Base-by-base conservation (phyloP, 2,888 invertebrate species). In the Tyria jacobaeae region DNA sequence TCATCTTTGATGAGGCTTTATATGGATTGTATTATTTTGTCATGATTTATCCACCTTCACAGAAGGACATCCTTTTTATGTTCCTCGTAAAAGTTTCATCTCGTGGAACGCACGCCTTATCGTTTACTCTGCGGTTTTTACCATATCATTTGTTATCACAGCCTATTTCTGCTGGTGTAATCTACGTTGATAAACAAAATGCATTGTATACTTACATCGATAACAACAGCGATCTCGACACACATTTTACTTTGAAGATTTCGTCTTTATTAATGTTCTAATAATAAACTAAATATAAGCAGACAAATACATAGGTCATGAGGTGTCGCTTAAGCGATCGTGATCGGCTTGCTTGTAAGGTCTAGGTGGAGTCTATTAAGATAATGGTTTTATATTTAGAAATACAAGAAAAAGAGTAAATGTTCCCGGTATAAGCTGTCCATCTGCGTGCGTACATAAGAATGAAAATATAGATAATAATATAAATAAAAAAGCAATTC, bases 91-190 rank as follows among this genome's bases (percentile, higher is more conserved):
- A 12, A 21, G 9, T 10, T 10, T 17, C 41, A 44, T 44, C 41
- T 44, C 41, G 41, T 44, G 4, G 12, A 44, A 44, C 41, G 21
- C n/a, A 41, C 21, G 12, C 44, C 44, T 44, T 21, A 21, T 44
- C 44, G 21, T 10, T 9, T 15, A 57, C 54, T 44, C 41, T 12
- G 21, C 10, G 44, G 21, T 44, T 44, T 64, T 59, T 73, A 55
- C 62, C 62, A 71, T 57, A 62, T 63, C 54, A 31, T 44, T 37
- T 37, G 58, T 68, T 78, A 79, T 79, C 79, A 59, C 62, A 71
- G 67, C 78, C 79, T 62, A 79, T 66, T 78, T 79, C 79, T 73
- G 25, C 25, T 39, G 52, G 53, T 59, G 66, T 71, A 72, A 79
- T 77, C 79, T 65, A 55, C 52, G 57, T 54, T 66, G 76, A 73